Conservation (phyloP, 2,797 vertebrate genomes). For the Enteromius radiatus region DNA sequence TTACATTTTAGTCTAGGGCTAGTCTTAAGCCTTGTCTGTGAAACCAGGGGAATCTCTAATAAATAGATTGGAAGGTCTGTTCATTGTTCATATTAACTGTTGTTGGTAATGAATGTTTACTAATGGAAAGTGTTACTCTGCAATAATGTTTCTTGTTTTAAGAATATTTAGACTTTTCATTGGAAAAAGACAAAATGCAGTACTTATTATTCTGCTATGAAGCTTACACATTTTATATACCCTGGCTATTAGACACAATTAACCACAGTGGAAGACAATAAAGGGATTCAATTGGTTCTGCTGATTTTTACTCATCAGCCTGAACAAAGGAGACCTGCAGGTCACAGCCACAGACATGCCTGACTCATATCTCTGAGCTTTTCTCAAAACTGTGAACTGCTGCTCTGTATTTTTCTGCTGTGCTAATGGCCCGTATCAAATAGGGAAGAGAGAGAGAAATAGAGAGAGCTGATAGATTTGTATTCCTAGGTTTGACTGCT, state of each 20-base stretch:
- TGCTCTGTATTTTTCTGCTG: conserved; percentile 16
- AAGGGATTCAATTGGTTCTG: conserved; percentile 41
- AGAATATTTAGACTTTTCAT: background rate
- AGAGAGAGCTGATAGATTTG: conserved; percentile 11
- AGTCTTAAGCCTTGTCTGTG: too few species aligned
- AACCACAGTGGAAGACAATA: conserved; percentile 1
- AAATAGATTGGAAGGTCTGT: background rate
- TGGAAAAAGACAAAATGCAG: background rate
- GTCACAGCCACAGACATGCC: conserved; percentile 28
- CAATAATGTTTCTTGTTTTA: background rate
- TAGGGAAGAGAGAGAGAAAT: background rate
- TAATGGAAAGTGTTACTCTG: background rate
- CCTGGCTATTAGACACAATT: conserved; percentile 16
- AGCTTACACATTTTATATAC: background rate
- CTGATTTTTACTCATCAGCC: conserved; percentile 30
- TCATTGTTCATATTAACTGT: background rate
- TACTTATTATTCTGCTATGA: background rate
- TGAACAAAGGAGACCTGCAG: conserved; percentile 15
- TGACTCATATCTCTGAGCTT: conserved; percentile 36
- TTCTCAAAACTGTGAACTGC: conserved; percentile 1
- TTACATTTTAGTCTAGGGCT: too few species aligned
- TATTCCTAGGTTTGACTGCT: conserved; percentile 3
- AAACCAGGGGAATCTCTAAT: background rate
- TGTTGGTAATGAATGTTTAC: background rate
- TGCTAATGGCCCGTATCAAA: conserved; percentile 45